Base-by-base conservation (phyloP, 2,113 vertebrate genomes). In the Ceyx cyanopectus region DNA sequence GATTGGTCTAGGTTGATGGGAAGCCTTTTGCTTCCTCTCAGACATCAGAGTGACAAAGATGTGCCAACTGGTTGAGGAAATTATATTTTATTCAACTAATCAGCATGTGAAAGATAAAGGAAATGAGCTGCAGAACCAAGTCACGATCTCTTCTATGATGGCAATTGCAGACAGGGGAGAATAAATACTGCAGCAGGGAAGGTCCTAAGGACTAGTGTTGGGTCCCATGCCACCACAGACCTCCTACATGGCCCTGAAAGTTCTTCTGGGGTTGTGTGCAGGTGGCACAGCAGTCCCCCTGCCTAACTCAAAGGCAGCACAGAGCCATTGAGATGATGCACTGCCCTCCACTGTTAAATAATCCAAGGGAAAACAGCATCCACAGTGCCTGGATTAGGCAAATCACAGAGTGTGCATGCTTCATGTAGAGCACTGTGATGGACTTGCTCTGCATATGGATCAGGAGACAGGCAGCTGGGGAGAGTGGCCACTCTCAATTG, bases 351-450 rank as follows among this genome's bases (percentile, higher is more conserved):
- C 22, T 56, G 61, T 10, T n/a, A 43, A 51, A 46, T 5, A 40
- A 7, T 2, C 19, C 4, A 3, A 2, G 4, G 22, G 63, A 60
- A 60, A 48, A 34, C 0, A 16, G 16, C 12, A 34, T 10, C 27
- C 40, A 20, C 27, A 13, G 1, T 15, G 5, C 6, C 30, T 10
- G 40, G 32, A 22, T 70, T n/a, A 72, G 40, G 23, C 1, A 7
- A 67, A 67, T 37, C 20, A 11, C 14, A 0, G 1, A 3, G 20
- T 1, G 7, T n/a, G 6, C 5, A 1, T 0, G 1, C 21, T 10
- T 70, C 4, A 0, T 0, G 0, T 0, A 21, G 61, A 32, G 14
- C 0, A 0, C 2, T 32, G 45, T 10, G 70, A 8, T 53, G 54
- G 58, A 7, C 43, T 67, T 37, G 27, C 30, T 87, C 29, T 78